Percentiles rank a stretch among this genome's conserved stretches.
phyloP scores from a whole-genome alignment of 1,140 invertebrate genomes.

The Aphis craccivora region DNA sequence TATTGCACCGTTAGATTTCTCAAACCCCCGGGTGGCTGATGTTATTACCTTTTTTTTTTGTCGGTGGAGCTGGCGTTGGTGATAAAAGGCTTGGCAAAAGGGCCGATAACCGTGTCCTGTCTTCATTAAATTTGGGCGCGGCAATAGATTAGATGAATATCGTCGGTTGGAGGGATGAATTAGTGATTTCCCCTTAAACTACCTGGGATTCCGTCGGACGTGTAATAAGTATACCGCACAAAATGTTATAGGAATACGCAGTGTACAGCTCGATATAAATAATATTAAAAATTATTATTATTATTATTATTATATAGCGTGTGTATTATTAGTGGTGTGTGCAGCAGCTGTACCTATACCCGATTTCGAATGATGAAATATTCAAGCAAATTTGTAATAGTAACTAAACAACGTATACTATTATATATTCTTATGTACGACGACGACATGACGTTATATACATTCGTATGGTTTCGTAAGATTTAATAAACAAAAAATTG shows the following conservation, averaged over 20 bases:
- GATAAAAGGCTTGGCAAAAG: constrained; percentile 16
- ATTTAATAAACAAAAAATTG: background rate
- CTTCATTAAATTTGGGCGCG: constrained; percentile 34
- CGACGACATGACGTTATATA: background rate
- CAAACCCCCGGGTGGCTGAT: background rate
- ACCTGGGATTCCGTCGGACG: background rate
- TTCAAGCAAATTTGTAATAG: background rate
- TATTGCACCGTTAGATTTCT: constrained; percentile 4
- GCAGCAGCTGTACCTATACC: background rate
- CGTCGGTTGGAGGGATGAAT: background rate
- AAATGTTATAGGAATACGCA: background rate
- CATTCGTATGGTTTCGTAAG: background rate
- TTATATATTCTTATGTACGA: background rate
- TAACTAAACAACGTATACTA: background rate
- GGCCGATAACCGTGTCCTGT: constrained; percentile 17
- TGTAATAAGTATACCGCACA: background rate
- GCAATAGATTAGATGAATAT: background rate
- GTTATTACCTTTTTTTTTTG: background rate
- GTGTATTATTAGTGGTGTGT: background rate
- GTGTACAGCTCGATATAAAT: background rate
- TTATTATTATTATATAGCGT: no score
- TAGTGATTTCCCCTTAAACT: constrained; percentile 26
- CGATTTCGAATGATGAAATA: background rate
- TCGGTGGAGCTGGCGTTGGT: background rate
- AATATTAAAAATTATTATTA: background rate